phyloP scores from a whole-genome alignment of 2,888 invertebrate genomes.

The Norana najaformis region DNA sequence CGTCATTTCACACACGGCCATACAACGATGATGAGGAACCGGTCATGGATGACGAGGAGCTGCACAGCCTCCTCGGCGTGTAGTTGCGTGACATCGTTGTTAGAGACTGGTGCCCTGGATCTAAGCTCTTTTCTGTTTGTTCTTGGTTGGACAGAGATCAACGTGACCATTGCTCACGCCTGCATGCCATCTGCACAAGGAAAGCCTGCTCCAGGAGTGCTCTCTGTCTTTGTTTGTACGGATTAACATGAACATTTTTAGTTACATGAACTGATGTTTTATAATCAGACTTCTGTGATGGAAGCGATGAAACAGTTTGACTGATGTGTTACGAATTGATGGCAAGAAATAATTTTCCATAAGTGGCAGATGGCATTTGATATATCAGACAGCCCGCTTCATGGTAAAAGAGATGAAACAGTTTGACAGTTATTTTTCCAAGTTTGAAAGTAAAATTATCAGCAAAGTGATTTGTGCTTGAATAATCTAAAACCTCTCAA shows the following conservation, averaged over 20 bases:
- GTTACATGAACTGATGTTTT: neutral
- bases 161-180: neutral
- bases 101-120: neutral
- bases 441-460: neutral
- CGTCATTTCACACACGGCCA: slow-evolving; percentile 41
- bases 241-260: neutral
- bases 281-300: neutral
- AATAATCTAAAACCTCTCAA: neutral
- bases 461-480: neutral
- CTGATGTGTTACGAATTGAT: neutral
- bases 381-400: neutral
- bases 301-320: neutral
- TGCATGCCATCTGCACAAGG: neutral
- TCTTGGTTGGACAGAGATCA: neutral
- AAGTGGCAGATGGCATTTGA: neutral
- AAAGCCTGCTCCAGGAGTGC: neutral
- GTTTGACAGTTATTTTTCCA: neutral
- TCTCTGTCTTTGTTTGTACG: neutral
- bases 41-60: slow-evolving; percentile 48
- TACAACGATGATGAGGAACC: slow-evolving; percentile 45
- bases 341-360: neutral
- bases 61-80: slow-evolving; percentile 39
- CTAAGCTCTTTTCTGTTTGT: neutral
- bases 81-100: slow-evolving; percentile 33
- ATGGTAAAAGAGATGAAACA: neutral